Evolutionary conservation across 2,888 invertebrate genomes (phyloP), one percentile per base, ranked within the genome.

Genomic region (Kuschelorhynchus macadamiae): DNA sequence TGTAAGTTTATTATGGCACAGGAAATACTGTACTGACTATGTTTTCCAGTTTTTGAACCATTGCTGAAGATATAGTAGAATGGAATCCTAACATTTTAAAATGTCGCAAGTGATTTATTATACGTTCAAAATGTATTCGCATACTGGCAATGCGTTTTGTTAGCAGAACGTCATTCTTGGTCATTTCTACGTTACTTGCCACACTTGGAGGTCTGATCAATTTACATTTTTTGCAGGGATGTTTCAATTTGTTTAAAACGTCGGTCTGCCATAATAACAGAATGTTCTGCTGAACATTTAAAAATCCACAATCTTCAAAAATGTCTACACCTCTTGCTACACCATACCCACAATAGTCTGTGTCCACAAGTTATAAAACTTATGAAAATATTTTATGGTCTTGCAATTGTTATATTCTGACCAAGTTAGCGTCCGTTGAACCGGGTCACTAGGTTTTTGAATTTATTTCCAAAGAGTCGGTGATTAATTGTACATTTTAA

Each of bases 401-500:
- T 71, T 68, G 7, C 3, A 5, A 5, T 70, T 67, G 57, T 75
- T 74, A 30, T 80, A 80, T 4, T 79, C 77, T 17, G 82, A 82
- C 81, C 81, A 82, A 1, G 80, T 72, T 0, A 80, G 18, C 21
- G 79, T 47, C 72, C 81, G 80, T 46, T 79, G 42, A 0, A 81
- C 2, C 1, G 80, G 71, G 50, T 79, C 76, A 8, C 72, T 70
- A 14, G 81, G 81, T 67, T 80, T 82, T 72, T 82, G 76, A 25
- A 82, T 70, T 59, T 81, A 81, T 81, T 65, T 82, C 80, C 7
- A 82, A 65, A 44, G 81, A 82, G 46, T 82, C 81, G 41, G 81
- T 80, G 1, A 82, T 81, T 25, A 77, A 14, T 16, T 42, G 42
- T 77, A 52, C 14, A 42, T 42, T 42, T 12, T 42, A 42, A 8